These are phyloP conservation scores for Fregetta grallaria DNA, from an alignment of 2,113 vertebrate genomes.

Conservation along the genomic window DNA sequence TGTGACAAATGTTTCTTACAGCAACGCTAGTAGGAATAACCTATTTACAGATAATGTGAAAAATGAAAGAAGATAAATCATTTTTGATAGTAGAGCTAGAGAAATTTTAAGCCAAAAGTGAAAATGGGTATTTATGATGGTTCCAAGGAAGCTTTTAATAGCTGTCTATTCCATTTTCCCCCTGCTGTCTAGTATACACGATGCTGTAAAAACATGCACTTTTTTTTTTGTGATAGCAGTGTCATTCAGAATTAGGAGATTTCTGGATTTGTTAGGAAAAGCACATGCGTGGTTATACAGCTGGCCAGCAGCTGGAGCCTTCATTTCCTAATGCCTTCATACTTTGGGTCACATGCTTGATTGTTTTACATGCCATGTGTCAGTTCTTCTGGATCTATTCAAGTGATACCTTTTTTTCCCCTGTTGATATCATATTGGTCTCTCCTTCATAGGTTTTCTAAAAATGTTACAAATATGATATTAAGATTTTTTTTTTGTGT, in stretches of 20 bases:
- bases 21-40: constrained; percentile 6
- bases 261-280: not conserved
- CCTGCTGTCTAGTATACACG: not conserved
- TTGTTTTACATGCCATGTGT: not conserved
- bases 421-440: not conserved
- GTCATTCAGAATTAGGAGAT: constrained; percentile 3
- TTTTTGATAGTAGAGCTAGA: not conserved
- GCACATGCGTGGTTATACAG: not conserved
- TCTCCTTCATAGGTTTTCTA: not conserved
- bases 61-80: constrained; percentile 38
- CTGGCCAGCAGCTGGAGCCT: not conserved
- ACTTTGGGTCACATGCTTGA: not conserved
- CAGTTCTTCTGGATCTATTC: not conserved
- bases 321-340: not conserved
- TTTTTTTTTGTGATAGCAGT: not conserved
- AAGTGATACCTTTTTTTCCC: not conserved
- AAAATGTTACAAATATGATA: not conserved
- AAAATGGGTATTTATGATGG: constrained; percentile 17
- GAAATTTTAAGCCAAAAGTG: constrained; percentile 25
- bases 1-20: constrained; percentile 50
- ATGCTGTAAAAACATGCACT: not conserved
- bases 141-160: constrained; percentile 33
- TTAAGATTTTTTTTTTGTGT: not conserved
- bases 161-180: not conserved
- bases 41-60: constrained; percentile 47